Evolutionary conservation across 2,888 invertebrate species (phyloP).

Genomic region (Cyclophora punctaria): DNA sequence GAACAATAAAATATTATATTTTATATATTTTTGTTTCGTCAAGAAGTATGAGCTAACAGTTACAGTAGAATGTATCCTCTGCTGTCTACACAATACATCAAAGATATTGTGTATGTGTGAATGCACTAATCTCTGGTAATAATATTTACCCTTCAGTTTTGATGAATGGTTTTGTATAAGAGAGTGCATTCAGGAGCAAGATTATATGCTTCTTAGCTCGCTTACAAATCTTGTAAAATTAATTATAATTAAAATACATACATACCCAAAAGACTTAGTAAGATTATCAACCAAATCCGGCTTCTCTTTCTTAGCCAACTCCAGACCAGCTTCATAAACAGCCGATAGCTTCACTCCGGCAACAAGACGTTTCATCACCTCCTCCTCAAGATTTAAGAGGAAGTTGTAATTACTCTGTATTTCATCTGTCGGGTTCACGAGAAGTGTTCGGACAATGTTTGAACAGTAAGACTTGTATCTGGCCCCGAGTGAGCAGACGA

Average conservation of each 20-base stretch:
- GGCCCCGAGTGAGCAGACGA: constrained; percentile 95
- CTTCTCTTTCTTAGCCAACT: constrained; percentile 89
- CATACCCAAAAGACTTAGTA: constrained; percentile 92
- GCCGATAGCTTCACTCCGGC: constrained; percentile 88
- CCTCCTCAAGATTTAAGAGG: constrained; percentile 90
- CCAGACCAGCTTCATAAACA: constrained; percentile 89
- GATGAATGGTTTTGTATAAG: no score
- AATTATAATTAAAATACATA: constrained; percentile 1
- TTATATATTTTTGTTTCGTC: no score
- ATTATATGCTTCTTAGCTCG: no score
- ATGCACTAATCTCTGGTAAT: no score
- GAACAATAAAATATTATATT: background rate
- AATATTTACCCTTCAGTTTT: no score
- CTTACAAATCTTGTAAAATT: no score
- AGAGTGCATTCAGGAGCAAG: no score
- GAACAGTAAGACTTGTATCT: constrained; percentile 99
- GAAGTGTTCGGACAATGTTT: constrained; percentile 95
- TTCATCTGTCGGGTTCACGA: constrained; percentile 92
- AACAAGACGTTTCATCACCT: constrained; percentile 87
- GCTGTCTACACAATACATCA: no score
- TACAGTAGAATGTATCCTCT: no score
- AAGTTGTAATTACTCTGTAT: constrained; percentile 94
- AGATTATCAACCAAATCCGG: constrained; percentile 90
- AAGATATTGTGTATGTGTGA: no score
- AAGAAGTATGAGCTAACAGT: no score